phyloP scores from a whole-genome alignment of 2,888 invertebrate genomes.

The Cephalotes varians region DNA sequence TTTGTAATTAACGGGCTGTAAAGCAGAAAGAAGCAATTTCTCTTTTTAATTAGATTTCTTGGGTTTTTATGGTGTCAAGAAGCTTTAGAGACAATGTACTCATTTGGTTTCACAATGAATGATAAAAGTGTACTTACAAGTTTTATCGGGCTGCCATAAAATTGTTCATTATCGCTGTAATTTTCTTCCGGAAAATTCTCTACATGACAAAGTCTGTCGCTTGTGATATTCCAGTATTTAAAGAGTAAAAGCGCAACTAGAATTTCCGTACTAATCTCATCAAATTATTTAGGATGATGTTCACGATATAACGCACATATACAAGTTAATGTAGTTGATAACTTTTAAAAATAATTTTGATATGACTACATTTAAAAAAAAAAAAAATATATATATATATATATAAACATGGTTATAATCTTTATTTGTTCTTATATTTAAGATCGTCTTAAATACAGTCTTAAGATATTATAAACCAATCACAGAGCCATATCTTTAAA shows the following conservation, averaged over 20 bases:
- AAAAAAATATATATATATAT: no score
- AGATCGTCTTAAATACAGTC: no score
- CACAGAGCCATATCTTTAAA: no score
- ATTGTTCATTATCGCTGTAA: neutral
- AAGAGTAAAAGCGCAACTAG: neutral
- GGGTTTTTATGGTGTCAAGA: neutral
- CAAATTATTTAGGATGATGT: neutral
- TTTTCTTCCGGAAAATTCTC: neutral
- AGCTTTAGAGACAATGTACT: neutral
- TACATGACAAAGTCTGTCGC: neutral
- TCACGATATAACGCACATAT: neutral
- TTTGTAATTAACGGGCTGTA: neutral
- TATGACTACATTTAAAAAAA: neutral
- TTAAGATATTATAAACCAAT: no score
- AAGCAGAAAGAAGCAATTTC: neutral
- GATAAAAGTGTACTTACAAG: slow-evolving; percentile 25
- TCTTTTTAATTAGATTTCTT: neutral
- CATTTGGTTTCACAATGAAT: neutral
- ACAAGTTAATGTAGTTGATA: neutral
- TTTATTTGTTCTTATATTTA: no score
- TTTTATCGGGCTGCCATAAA: neutral
- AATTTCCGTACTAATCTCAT: neutral
- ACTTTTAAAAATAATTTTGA: neutral
- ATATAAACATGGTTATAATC: no score
- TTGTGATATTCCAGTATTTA: slow-evolving; percentile 19